Evolutionary conservation across 2,888 invertebrate species (phyloP).

Genomic region (Sminthurides aquaticus): DNA sequence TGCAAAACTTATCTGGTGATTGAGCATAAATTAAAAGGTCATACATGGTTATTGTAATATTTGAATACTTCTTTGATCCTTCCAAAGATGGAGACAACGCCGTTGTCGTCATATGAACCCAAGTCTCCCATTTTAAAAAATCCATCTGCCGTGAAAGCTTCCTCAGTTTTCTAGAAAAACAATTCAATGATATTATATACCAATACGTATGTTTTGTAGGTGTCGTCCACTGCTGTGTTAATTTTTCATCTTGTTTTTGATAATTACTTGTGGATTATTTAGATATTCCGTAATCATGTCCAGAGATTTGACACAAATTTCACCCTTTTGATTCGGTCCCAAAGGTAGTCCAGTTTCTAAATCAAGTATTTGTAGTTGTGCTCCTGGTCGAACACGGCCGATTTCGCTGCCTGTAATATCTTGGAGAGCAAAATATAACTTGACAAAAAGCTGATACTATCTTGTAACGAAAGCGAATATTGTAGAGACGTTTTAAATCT

Average conservation of each 20-base stretch:
- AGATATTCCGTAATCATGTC: not conserved
- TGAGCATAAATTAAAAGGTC: no score
- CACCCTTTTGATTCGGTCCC: slow-evolving; percentile 1
- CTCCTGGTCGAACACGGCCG: not conserved
- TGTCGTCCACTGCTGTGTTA: no score
- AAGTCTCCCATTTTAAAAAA: not conserved
- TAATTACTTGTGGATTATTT: not conserved
- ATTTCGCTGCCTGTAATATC: not conserved
- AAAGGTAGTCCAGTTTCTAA: not conserved
- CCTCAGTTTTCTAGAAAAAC: not conserved
- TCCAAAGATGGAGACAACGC: not conserved
- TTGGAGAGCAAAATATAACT: no score
- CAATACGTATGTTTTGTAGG: no score
- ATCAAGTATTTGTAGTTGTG: not conserved
- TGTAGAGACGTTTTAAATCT: no score
- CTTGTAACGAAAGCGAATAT: no score
- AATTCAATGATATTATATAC: no score
- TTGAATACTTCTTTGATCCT: not conserved
- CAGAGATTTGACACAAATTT: not conserved
- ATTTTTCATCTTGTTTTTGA: no score
- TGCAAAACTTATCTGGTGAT: no score
- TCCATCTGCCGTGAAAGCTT: not conserved
- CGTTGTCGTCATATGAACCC: not conserved
- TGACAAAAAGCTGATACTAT: no score
- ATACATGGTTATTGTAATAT: not conserved